Base-by-base conservation (phyloP, 2,113 vertebrate genomes). In the Tympanuchus pallidicinctus region DNA sequence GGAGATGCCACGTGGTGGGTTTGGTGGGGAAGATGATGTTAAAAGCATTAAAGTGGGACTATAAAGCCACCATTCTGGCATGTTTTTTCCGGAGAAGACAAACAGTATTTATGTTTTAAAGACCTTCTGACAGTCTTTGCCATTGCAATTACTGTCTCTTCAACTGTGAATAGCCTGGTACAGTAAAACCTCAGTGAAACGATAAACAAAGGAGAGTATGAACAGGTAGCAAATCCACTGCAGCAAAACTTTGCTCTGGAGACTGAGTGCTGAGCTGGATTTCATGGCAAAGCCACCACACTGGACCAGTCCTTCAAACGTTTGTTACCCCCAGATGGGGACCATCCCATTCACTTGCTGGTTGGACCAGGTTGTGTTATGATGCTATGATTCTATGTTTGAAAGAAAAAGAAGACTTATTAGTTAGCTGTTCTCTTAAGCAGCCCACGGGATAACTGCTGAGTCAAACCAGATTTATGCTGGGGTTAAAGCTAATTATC, bases 1-100 rank as follows among this genome's bases (percentile, higher is more conserved):
- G 75, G 48, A 87, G 80, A 78, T 72, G 38, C 56, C 36, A 76
- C 48, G 61, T 72, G 57, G 83, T 89, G 90, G 38, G 43, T 96
- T 86, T 81, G 61, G 38, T 61, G 17, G 73, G 40, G 54, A 57
- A 92, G 93, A 88, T 1, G 1, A 21, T 85, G 52, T 86, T 81
- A 50, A 83, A 86, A 60, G 5, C 47, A 43, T 67, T 92, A 36
- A 74, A 94, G 21, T 30, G 47, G 52, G 65, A 34, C 61, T 57
- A 64, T 93, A 94, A 96, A 93, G 71, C 36, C 28, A 36, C 28
- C 22, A 10, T 45, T 69, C n/a, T 20, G 64, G 34, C 3, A 1
- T 59, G 18, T 15, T 82, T 92, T 88, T 50, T 50, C 64, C 79
- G 80, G 71, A 70, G 40, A 40, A 92, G 45, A 34, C 45, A 80